Evolutionary conservation across 1,140 invertebrate genomes (phyloP), one percentile per base, ranked within the genome.

Genomic region (Penaeus chinensis): DNA sequence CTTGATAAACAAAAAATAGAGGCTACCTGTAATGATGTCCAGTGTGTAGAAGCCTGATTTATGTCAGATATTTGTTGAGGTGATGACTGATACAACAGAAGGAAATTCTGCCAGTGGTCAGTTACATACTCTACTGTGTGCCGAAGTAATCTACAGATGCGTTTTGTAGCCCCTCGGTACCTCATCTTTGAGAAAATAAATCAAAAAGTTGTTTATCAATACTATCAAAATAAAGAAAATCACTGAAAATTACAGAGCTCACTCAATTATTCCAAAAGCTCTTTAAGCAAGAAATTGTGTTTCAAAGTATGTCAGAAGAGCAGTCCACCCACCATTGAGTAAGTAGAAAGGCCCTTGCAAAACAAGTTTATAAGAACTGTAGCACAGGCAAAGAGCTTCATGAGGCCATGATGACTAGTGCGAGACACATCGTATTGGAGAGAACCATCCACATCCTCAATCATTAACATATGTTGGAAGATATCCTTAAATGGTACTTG

Each of bases 81-180:
- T 82, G 76, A 74, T 91, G 91, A 66, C 83, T 89, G 7, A 24
- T 85, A 62, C 16, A 42, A 18, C 27, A 89, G 84, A 32, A 91
- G 91, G 90, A 95, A 96, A 77, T 93, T 92, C 90, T 95, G 93
- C 94, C 95, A 95, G 82, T 95, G 93, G 91, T 97, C 96, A 16
- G 94, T 95, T 0, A 95, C 94, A 91, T 96, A 96, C 87, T 96
- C 95, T 2, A 96, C 93, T 27, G 94, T 93, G 91, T 97, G 95
- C 80, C 95, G 94, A 65, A 93, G 92, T 88, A 92, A 91, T 62
- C 91, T 90, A 19, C 92, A 92, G 65, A 93, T 90, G 20, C 92
- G 89, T 85, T 93, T 93, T 82, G 92, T 92, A n/a, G 92, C 91
- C 76, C 92, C 92, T 82, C 91, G 87, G 69, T 92, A 93, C n/a